Evolutionary conservation across 2,113 vertebrate genomes (phyloP), one percentile per base, ranked within the genome.

Genomic region (Gobius niger): DNA sequence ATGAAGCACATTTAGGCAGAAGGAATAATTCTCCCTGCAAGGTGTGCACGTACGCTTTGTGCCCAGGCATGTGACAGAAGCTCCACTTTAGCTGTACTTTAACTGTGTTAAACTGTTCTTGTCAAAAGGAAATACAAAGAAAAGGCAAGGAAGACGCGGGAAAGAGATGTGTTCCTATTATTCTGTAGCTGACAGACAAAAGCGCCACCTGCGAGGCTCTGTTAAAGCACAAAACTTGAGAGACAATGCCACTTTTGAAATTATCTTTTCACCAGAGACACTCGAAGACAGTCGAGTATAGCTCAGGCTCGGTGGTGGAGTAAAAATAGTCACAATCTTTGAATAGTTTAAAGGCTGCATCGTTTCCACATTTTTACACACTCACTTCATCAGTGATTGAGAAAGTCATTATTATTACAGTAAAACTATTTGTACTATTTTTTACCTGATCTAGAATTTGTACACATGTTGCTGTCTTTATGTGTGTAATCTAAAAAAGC

Each of bases 1-100:
- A 81, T 85, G 76, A 85, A 86, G 70, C 80, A 81, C 87, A 84
- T 74, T 65, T 76, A 70, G 73, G 83, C 81, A 74, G 83, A 87
- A 88, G 77, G 65, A 83, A 84, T 81, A n/a, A 44, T 63, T 44
- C 64, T 77, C 5, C 59, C 73, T 86, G 65, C 75, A 80, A 88
- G 81, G 82, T 89, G 79, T 84, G 85, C 82, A 72, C 79, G 24
- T 34, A 83, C 52, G 57, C 72, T 60, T 69, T 9, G 44, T 69
- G 75, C 74, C 80, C 84, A 84, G 76, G 81, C 88, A 86, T 87
- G 85, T 73, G 76, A 76, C 83, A 81, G 57, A 75, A 56, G 60
- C 40, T 65, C 75, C 65, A 34, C 46, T 65, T 72, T 75, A 41
- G 63, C 67, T 73, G 76, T 80, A 67, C 62, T 15, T 69, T 52